These are phyloP conservation scores for Pimephales promelas DNA, from an alignment of 2,113 vertebrate genomes.

Conservation along the genomic window DNA sequence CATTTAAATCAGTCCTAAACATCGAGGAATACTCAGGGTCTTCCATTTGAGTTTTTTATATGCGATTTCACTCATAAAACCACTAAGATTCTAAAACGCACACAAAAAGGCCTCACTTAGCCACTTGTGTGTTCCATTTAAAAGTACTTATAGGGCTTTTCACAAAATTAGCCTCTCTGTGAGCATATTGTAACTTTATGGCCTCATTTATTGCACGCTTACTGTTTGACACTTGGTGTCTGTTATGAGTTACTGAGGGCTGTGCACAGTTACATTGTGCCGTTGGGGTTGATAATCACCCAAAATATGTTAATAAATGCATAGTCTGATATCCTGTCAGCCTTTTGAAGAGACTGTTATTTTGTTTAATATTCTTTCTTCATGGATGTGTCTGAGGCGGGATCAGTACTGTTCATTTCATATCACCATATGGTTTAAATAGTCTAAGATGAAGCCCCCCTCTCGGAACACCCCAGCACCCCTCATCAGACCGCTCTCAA, in stretches of 20 bases:
- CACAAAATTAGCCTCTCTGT: conserved; percentile 5
- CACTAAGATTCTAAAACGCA: neutral
- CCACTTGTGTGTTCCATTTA: neutral
- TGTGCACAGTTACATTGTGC: neutral
- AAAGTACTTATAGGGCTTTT: conserved; percentile 11
- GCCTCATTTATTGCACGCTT: conserved; percentile 35
- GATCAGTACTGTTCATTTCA: conserved; percentile 27
- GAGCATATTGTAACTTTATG: conserved; percentile 37
- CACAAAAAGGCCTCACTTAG: neutral
- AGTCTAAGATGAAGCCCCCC: conserved; percentile 47
- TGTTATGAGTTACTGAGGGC: conserved; percentile 16
- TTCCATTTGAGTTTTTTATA: neutral
- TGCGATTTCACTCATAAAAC: neutral
- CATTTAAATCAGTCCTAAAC: neutral
- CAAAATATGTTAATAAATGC: conserved; percentile 7
- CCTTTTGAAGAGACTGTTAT: neutral
- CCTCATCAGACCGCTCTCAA: conserved; percentile 8
- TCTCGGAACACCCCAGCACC: neutral
- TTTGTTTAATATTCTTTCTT: conserved; percentile 18
- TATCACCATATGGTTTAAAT: conserved; percentile 55
- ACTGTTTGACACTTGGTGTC: conserved; percentile 17
- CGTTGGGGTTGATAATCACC: neutral
- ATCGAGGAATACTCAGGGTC: neutral
- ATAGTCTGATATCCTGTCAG: neutral
- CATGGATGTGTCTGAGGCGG: neutral